phyloP scores from a whole-genome alignment of 2,113 vertebrate genomes.

The Uria aalge region DNA sequence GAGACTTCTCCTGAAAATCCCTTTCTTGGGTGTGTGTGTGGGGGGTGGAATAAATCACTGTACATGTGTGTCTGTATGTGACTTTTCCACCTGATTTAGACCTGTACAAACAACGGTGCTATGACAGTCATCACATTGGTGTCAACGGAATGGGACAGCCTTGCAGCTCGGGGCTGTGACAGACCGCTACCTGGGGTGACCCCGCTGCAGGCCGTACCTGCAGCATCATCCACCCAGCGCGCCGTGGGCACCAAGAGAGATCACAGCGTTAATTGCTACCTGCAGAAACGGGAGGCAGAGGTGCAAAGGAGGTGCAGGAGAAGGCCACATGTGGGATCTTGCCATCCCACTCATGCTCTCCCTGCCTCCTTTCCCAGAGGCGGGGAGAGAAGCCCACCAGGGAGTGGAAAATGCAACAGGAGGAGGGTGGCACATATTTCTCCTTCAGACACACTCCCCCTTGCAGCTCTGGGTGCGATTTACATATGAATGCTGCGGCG shows the following conservation, averaged over 20 bases:
- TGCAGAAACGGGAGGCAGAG: background rate
- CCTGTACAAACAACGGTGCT: background rate
- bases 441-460: background rate
- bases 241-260: background rate
- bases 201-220: background rate
- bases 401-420: background rate
- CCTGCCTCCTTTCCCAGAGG: background rate
- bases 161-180: background rate
- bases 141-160: background rate
- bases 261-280: background rate
- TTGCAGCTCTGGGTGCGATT: conserved; percentile 7
- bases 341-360: background rate
- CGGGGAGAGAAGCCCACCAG: background rate
- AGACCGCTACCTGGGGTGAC: background rate
- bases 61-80: background rate
- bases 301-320: background rate
- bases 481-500: conserved; percentile 56
- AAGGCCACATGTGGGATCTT: background rate
- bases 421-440: background rate
- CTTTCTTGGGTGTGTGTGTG: background rate
- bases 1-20: conserved; percentile 56
- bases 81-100: background rate
- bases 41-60: background rate
- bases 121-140: background rate
- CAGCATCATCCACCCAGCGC: accelerated